phyloP scores from a whole-genome alignment of 2,797 vertebrate genomes.

The Chelonia mydas region DNA sequence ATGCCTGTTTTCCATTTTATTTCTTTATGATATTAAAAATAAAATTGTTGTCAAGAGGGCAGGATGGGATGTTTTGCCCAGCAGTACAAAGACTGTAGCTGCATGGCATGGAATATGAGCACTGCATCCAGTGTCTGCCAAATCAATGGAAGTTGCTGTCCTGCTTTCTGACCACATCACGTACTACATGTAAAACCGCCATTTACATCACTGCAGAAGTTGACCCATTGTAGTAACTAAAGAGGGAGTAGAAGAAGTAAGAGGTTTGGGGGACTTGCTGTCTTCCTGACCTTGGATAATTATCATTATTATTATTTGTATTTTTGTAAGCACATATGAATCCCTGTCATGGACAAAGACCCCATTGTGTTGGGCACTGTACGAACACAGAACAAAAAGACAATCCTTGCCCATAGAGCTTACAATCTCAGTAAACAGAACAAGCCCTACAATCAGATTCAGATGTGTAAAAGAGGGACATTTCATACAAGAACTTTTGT shows the following conservation, averaged over 20 bases:
- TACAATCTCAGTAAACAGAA: background rate
- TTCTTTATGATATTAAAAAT: background rate
- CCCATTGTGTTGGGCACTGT: background rate
- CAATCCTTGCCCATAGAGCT: background rate
- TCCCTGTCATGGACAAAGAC: background rate
- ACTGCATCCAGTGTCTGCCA: background rate
- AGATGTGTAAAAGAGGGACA: background rate
- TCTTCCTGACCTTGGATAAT: background rate
- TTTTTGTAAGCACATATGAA: background rate
- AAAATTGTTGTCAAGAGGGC: constrained; percentile 21
- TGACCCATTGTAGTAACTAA: background rate
- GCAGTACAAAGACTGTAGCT: background rate
- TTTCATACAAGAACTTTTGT: background rate
- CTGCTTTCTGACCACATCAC: background rate
- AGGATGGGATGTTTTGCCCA: background rate
- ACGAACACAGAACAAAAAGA: background rate
- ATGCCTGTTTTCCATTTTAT: constrained; percentile 22
- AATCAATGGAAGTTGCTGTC: background rate
- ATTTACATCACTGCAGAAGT: background rate
- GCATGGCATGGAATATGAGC: background rate
- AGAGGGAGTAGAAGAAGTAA: background rate
- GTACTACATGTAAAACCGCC: background rate
- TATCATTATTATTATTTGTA: background rate
- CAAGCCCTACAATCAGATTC: background rate
- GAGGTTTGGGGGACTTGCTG: background rate